phyloP scores from a whole-genome alignment of 2,888 invertebrate genomes.

The Meloe dianella region DNA sequence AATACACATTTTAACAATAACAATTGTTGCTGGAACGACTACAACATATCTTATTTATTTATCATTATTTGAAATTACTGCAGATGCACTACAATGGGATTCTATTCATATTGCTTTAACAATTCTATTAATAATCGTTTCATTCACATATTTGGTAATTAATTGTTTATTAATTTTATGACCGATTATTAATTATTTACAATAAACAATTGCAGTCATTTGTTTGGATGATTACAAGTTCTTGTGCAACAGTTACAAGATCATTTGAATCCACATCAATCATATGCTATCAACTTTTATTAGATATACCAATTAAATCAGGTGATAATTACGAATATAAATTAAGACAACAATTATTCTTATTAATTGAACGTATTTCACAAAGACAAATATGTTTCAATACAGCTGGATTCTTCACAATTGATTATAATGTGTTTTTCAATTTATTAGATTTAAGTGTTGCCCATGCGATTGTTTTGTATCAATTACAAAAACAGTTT shows the following conservation, averaged over 20 bases:
- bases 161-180: not conserved
- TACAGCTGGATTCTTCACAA: not conserved
- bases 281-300: not conserved
- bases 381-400: not conserved
- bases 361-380: not conserved
- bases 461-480: not conserved
- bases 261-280: not conserved
- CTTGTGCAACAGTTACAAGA: not conserved
- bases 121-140: not conserved
- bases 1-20: not conserved
- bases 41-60: not conserved
- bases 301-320: not conserved
- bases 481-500: not conserved
- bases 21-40: not conserved
- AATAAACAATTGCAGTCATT: not conserved
- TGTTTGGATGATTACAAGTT: not conserved
- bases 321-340: not conserved
- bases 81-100: not conserved
- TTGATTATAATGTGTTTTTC: not conserved
- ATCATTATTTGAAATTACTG: not conserved
- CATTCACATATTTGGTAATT: not conserved
- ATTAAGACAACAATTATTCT: not conserved
- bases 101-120: not conserved
- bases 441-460: not conserved
- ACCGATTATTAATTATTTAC: not conserved